Conservation (phyloP, 1,140 invertebrate species). For the Zaprionus vittiger region DNA sequence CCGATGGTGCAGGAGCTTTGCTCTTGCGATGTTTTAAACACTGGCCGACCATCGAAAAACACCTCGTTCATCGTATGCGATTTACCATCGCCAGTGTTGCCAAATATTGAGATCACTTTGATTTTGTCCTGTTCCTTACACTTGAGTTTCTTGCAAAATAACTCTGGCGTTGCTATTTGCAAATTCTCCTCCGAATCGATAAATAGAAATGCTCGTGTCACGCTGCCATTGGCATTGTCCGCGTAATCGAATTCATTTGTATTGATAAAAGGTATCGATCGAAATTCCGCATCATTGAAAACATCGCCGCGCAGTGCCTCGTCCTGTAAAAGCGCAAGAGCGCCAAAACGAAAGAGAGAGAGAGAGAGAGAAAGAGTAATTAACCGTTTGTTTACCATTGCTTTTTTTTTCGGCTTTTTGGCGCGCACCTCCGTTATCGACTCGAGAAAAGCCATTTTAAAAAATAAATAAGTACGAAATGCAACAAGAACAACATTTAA, state of each 20-base stretch:
- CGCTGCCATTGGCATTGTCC: slow-evolving; percentile 38
- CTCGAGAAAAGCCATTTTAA: slow-evolving; percentile 52
- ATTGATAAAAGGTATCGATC: slow-evolving; percentile 63
- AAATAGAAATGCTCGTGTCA: slow-evolving; percentile 84
- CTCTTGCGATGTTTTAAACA: slow-evolving; percentile 90
- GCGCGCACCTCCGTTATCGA: slow-evolving; percentile 55
- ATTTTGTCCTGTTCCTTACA: slow-evolving; percentile 86
- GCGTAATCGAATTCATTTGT: slow-evolving; percentile 41
- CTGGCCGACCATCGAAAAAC: slow-evolving; percentile 90
- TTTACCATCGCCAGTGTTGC: slow-evolving; percentile 94
- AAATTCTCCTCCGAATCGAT: slow-evolving; percentile 86
- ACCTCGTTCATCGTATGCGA: slow-evolving; percentile 92
- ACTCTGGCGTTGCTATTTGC: slow-evolving; percentile 85
- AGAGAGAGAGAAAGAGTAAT: slow-evolving; percentile 13
- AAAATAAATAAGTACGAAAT: neutral
- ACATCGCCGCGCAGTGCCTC: slow-evolving; percentile 59
- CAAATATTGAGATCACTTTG: slow-evolving; percentile 95
- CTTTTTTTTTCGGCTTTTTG: neutral
- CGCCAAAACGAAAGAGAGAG: slow-evolving; percentile 10
- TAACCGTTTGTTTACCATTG: slow-evolving; percentile 19
- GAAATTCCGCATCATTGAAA: slow-evolving; percentile 57
- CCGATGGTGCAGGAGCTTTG: slow-evolving; percentile 92
- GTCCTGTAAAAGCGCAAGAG: slow-evolving; percentile 41
- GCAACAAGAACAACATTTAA: slow-evolving; percentile 3
- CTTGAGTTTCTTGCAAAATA: slow-evolving; percentile 85